Conservation (phyloP, 1,140 invertebrate genomes). For the Asobara japonica region DNA sequence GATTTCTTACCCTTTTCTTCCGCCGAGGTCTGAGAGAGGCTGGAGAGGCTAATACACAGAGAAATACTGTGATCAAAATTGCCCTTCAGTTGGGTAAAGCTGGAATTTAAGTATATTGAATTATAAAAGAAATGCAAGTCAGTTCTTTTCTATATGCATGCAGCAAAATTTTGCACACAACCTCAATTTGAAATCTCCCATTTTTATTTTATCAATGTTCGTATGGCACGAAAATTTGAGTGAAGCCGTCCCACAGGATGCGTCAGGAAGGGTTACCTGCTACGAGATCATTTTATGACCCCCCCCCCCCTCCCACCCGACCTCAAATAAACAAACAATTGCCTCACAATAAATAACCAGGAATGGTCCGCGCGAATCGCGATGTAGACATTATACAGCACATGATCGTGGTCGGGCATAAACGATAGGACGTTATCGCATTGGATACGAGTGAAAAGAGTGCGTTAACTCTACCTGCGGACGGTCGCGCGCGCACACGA, state of each 20-base stretch:
- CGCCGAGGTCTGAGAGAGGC: background rate
- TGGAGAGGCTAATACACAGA: constrained; percentile 33
- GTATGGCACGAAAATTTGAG: too few relatives aligned
- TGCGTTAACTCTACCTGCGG: constrained; percentile 35
- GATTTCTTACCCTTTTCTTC: constrained; percentile 44
- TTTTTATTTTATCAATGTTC: too few relatives aligned
- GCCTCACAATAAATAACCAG: background rate
- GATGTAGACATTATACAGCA: constrained; percentile 48
- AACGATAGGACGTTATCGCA: constrained; percentile 26
- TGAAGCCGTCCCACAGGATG: too few relatives aligned
- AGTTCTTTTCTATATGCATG: too few relatives aligned
- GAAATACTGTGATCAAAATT: constrained; percentile 50
- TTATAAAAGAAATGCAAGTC: too few relatives aligned
- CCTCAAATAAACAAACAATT: background rate
- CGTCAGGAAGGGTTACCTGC: too few relatives aligned
- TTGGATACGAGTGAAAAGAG: constrained; percentile 27
- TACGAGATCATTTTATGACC: constrained; percentile 49
- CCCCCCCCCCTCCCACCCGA: constrained; percentile 45
- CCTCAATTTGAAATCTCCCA: too few relatives aligned
- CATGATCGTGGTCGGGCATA: constrained; percentile 28
- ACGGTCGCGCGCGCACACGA: constrained; percentile 30
- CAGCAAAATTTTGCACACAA: too few relatives aligned
- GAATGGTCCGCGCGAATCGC: constrained; percentile 5
- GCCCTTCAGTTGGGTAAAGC: too few relatives aligned
- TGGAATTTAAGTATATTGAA: too few relatives aligned